Percentiles rank a stretch among this genome's conserved stretches.
Evolutionary conservation across 2,797 vertebrate species (phyloP).

Genomic region (Catostomus latipinnis): DNA sequence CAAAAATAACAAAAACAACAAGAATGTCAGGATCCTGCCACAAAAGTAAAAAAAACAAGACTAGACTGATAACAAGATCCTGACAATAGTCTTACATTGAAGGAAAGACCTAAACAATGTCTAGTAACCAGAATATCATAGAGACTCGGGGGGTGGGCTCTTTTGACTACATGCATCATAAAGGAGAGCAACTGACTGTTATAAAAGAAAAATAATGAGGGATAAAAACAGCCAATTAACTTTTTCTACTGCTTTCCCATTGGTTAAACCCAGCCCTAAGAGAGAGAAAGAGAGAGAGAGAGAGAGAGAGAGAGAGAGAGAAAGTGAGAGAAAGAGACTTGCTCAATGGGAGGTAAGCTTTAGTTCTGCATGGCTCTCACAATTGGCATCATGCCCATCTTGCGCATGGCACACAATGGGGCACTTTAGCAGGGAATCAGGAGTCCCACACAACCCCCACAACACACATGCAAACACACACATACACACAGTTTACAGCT

Average conservation of each 20-base stretch:
- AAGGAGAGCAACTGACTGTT: background rate
- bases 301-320: background rate
- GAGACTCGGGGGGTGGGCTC: too few relatives aligned
- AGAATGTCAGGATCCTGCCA: too few relatives aligned
- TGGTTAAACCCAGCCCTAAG: background rate
- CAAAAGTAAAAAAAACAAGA: too few relatives aligned
- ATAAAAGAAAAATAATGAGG: background rate
- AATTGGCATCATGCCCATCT: slow-evolving; percentile 50
- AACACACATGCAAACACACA: slow-evolving; percentile 3
- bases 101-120: too few relatives aligned
- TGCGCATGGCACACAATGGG: slow-evolving; percentile 58
- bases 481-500: background rate
- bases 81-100: too few relatives aligned
- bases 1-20: too few relatives aligned
- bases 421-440: slow-evolving; percentile 27
- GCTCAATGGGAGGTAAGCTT: slow-evolving; percentile 55
- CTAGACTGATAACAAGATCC: too few relatives aligned
- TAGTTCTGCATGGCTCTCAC: slow-evolving; percentile 36
- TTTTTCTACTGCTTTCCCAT: slow-evolving; percentile 19
- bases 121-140: too few relatives aligned
- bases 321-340: slow-evolving; percentile 21
- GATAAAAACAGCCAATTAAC: slow-evolving; percentile 21
- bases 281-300: background rate
- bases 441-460: background rate
- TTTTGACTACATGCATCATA: background rate